Base-by-base conservation (phyloP, 2,888 invertebrate species). In the Pyrochroa serraticornis region DNA sequence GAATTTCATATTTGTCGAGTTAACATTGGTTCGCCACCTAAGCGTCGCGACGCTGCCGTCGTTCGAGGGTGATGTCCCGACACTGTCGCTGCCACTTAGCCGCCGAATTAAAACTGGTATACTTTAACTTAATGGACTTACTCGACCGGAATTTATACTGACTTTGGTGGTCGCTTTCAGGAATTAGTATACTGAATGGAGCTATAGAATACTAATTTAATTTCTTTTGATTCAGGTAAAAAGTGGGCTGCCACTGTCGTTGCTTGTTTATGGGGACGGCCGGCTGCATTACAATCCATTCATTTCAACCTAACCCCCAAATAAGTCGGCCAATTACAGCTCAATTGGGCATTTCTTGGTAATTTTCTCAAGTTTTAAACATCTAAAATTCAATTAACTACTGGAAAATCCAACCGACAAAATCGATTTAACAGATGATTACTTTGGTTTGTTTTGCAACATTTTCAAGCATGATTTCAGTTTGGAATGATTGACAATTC, bases 1-100 rank as follows among this genome's bases (percentile, higher is more conserved):
- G 73, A 73, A 75, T 75, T 75, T 75, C 76, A 77, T 76, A 77
- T 77, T 77, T 76, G 71, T 75, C 60, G 68, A 74, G 73, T 73
- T 71, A 75, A 76, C 75, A 75, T 72, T 72, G 71, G 69, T 68
- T 71, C 63, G 66, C 67, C 72, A 72, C 73, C 72, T 71, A 53
- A 54, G 6, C 63, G 67, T 64, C 71, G 58, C 68, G 65, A 63
- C 68, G 68, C 62, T 22, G 47, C 50, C 45, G 42, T 55, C 50
- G 59, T 64, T 22, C 60, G 58, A 41, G 53, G 48, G 58, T 54
- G 22, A 22, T 22, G 63, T 67, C 70, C 60, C 63, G 66, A 67
- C 69, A 60, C 49, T 66, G 71, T 70, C 70, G 63, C 66, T 64
- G 67, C 57, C 63, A 46, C 60, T 70, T 68, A 65, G 61, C 62